These are phyloP conservation scores for Sinelater perroti DNA, from an alignment of 2,888 invertebrate genomes.

Conservation along the genomic window DNA sequence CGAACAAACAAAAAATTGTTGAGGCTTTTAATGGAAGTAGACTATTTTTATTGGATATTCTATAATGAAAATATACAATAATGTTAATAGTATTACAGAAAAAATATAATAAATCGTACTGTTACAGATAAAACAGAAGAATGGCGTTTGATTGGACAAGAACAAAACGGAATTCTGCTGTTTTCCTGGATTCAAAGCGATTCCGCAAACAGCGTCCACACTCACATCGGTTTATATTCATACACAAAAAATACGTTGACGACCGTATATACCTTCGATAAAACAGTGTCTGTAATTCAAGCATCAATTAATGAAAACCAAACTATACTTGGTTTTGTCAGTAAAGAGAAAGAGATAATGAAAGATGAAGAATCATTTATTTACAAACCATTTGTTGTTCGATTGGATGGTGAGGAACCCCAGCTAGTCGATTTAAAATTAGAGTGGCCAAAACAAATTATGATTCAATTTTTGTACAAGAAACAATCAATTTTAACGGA, in stretches of 20 bases:
- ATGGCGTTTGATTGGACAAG: constrained; percentile 84
- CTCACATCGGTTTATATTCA: constrained; percentile 69
- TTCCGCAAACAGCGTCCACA: constrained; percentile 45
- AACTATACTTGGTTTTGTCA: constrained; percentile 74
- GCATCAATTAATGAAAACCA: constrained; percentile 78
- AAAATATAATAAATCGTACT: too few relatives aligned
- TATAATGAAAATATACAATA: too few relatives aligned
- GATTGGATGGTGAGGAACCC: constrained; percentile 57
- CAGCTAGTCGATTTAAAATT: constrained; percentile 60
- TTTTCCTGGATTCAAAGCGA: constrained; percentile 69
- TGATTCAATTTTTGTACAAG: constrained; percentile 81
- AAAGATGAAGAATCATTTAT: constrained; percentile 48
- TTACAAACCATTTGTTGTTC: constrained; percentile 73
- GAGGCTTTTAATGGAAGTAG: too few relatives aligned
- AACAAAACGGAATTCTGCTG: constrained; percentile 77
- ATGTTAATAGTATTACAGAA: not conserved
- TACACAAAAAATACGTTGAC: constrained; percentile 68
- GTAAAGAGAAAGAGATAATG: constrained; percentile 63
- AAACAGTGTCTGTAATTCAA: constrained; percentile 76
- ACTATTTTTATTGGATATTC: too few relatives aligned
- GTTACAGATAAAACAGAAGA: constrained; percentile 76
- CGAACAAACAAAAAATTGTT: too few relatives aligned
- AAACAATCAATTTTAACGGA: constrained; percentile 59
- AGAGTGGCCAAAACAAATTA: constrained; percentile 74
- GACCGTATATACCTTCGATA: constrained; percentile 70